Base-by-base conservation (phyloP, 2,888 invertebrate species). In the Fragum whitleyi region DNA sequence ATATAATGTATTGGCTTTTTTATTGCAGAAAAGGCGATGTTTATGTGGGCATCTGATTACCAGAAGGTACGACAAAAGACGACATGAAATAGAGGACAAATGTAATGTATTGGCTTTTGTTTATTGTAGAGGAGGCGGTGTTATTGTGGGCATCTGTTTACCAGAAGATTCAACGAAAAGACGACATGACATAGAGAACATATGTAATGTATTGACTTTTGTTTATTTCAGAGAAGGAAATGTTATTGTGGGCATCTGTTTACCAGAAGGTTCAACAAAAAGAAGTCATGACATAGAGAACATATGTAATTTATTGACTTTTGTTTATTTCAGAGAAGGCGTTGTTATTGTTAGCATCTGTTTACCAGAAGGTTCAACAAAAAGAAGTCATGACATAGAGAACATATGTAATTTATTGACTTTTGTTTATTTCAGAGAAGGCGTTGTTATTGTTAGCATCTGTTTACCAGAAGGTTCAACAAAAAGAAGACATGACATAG, bases 111-210 rank as follows among this genome's bases (percentile, higher is more conserved):
- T n/a, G n/a, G n/a, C n/a, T n/a, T n/a, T n/a, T n/a, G n/a, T n/a
- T n/a, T n/a, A n/a, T n/a, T n/a, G 29, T 28, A 78, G 78, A 3
- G 53, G 29, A 9, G 16, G 23, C 19, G 28, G 57, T 6, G 69
- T 73, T 0, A 73, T 78, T 2, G 36, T 68, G 23, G 78, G 78
- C 11, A 9, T 78, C 1, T 78, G 78, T 39, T 28, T 78, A n/a
- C 78, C 78, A 0, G 73, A 23, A 1, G 68, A 53, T 26, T 7
- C 61, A 19, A 21, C 5, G n/a, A 23, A 26, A 32, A 14, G 19
- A 21, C 0, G 65, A 77, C 23, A 19, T 77, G 0, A 65, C 23
- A 0, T 11, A 71, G 9, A 14, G 5, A 0, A 14, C 65, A 0
- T 32, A n/a, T n/a, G n/a, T n/a, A n/a, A n/a, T n/a, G n/a, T n/a